Percentiles rank a stretch among this genome's conserved stretches.
Conservation (phyloP, 2,797 vertebrate species). For the Smutsia temminckii region DNA sequence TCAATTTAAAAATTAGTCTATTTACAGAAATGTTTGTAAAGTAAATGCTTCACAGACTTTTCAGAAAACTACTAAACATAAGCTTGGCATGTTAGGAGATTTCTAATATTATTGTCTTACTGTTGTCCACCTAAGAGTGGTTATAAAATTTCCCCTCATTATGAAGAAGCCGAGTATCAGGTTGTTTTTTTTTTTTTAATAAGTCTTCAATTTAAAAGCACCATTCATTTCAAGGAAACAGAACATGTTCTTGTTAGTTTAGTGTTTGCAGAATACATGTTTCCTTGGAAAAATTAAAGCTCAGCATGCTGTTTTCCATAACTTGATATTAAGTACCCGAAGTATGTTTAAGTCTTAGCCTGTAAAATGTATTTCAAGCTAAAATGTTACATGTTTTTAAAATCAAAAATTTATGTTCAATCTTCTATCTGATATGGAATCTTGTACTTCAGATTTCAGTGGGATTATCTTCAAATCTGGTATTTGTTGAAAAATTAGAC, state of each 20-base stretch:
- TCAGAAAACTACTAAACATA: conserved; percentile 38
- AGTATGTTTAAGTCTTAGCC: conserved; percentile 26
- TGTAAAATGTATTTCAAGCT: conserved; percentile 43
- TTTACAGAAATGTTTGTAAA: conserved; percentile 45
- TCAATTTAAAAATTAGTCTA: conserved; percentile 7
- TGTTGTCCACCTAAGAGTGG: not conserved
- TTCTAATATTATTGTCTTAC: conserved; percentile 4
- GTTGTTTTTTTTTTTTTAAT: not conserved
- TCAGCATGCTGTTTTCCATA: conserved; percentile 43
- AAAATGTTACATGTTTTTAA: conserved; percentile 42
- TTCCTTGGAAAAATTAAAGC: conserved; percentile 49
- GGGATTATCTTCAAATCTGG: conserved; percentile 64
- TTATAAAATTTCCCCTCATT: not conserved
- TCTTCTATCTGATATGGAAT: conserved; percentile 37
- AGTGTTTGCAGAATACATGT: accelerated
- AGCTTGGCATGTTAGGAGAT: not conserved
- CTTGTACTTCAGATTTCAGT: conserved; percentile 31
- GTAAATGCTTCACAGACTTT: not conserved
- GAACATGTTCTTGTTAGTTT: not conserved
- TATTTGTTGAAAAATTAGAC: conserved; percentile 42
- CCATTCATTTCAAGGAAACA: conserved; percentile 1
- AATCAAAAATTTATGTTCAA: conserved; percentile 29
- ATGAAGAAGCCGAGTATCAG: not conserved
- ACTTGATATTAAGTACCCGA: not conserved
- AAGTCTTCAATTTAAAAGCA: conserved; percentile 27